Base-by-base conservation (phyloP, 2,888 invertebrate genomes). In the Apoderus coryli region DNA sequence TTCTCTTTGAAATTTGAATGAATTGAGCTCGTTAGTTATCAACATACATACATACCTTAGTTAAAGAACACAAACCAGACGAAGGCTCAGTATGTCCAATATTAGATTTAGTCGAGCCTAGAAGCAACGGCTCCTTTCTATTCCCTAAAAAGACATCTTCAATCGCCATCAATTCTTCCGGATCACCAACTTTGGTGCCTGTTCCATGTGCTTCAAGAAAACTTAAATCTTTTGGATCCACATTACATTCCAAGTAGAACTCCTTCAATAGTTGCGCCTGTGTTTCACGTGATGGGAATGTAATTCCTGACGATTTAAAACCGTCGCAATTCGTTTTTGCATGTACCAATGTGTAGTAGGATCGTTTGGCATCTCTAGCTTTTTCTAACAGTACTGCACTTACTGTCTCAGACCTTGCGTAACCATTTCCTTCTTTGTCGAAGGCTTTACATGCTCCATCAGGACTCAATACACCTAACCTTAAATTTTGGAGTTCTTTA, bases 61-160 rank as follows among this genome's bases (percentile, higher is more conserved):
- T 72, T 35, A 90, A 54, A 0, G 85, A 79, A 43, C 84, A 84
- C 2, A 89, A 61, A 5, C 88, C 82, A 4, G 84, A 81, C 2
- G 75, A 72, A 1, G 90, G 80, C 52, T 95, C 95, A 1, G 84
- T 71, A 57, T 95, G 95, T 0, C 95, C 95, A 54, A 92, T 67
- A 57, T 92, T 95, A 0, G 90, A 89, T 53, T 95, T 95, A 16
- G 90, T 75, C 0, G 92, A 86, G 2, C 93, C 93, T 34, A 95
- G 79, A 27, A 71, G 59, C 0, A 92, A 80, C 0, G 69, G 73
- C 6, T 26, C 35, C 0, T 65, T 70, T n/a, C 89, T 67, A 12
- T 71, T 72, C 3, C 68, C 65, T 48, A 81, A 81, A 52, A 89
- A 74, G 15, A 82, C 69, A 42, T 76, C 75, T 27, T 82, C 78